Percentiles rank a stretch among this genome's conserved stretches.
These are phyloP conservation scores for Polyodon spathula DNA, from an alignment of 2,113 vertebrate genomes.

Conservation along the genomic window DNA sequence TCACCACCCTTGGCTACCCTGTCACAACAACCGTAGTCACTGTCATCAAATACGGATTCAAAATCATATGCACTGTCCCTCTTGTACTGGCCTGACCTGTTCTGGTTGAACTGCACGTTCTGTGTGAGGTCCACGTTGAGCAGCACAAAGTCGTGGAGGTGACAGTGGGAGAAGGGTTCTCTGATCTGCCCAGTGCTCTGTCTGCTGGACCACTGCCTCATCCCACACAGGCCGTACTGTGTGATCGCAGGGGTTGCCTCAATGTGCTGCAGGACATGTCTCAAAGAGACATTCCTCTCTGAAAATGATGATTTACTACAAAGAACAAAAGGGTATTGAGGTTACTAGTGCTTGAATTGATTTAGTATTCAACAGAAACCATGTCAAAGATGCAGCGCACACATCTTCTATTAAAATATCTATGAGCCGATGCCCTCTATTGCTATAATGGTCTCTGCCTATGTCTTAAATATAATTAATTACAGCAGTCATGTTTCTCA, in stretches of 20 bases:
- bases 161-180: conserved; percentile 84
- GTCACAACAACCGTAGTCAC: no score
- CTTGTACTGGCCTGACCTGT: no score
- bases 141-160: conserved; percentile 85
- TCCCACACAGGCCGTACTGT: conserved; percentile 77
- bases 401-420: no score
- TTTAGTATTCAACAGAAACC: no score
- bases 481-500: no score
- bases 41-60: neutral
- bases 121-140: conserved; percentile 89
- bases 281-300: conserved; percentile 83
- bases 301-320: conserved; percentile 58
- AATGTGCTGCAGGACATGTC: conserved; percentile 84
- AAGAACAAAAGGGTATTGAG: neutral
- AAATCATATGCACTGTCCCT: no score
- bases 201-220: conserved; percentile 89
- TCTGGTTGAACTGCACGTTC: conserved; percentile 88
- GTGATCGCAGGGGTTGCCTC: conserved; percentile 77
- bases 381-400: no score
- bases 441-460: no score
- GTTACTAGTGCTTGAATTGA: neutral
- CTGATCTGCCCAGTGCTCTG: conserved; percentile 35
- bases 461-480: no score
- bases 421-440: no score
- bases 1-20: no score